Percentiles rank a stretch among this genome's conserved stretches.
Conservation (phyloP, 2,113 vertebrate species). For the Charadrius vociferus region DNA sequence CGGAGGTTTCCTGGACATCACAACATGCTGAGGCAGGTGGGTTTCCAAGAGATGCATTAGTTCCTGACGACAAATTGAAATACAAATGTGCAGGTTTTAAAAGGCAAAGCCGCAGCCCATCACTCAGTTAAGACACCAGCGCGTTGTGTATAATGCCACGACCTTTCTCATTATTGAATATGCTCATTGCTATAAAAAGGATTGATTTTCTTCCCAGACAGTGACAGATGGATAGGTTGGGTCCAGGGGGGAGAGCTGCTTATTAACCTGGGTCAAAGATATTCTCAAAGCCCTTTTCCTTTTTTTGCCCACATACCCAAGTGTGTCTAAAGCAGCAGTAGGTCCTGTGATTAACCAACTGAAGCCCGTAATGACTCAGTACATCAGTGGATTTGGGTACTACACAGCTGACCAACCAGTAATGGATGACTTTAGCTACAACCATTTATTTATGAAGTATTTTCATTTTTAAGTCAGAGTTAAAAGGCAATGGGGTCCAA, state of each 20-base stretch:
- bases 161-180: slow-evolving; percentile 22
- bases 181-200: not conserved
- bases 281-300: not conserved
- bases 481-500: not conserved
- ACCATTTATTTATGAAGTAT: not conserved
- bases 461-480: not conserved
- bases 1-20: not conserved
- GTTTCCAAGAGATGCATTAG: not conserved
- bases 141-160: accelerated
- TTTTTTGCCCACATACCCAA: not conserved
- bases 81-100: not conserved
- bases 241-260: not conserved
- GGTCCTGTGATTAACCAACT: not conserved
- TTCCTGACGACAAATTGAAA: not conserved
- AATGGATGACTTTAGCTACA: not conserved
- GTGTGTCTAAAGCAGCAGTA: not conserved
- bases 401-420: not conserved
- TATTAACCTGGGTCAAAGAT: not conserved
- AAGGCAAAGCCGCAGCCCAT: not conserved
- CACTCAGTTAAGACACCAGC: not conserved
- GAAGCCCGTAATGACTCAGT: not conserved
- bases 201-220: not conserved
- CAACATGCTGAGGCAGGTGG: not conserved
- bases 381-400: not conserved
- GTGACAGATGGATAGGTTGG: not conserved